Evolutionary conservation across 2,888 invertebrate genomes (phyloP), one percentile per base, ranked within the genome.

Genomic region (Sphecodes monilicornis): DNA sequence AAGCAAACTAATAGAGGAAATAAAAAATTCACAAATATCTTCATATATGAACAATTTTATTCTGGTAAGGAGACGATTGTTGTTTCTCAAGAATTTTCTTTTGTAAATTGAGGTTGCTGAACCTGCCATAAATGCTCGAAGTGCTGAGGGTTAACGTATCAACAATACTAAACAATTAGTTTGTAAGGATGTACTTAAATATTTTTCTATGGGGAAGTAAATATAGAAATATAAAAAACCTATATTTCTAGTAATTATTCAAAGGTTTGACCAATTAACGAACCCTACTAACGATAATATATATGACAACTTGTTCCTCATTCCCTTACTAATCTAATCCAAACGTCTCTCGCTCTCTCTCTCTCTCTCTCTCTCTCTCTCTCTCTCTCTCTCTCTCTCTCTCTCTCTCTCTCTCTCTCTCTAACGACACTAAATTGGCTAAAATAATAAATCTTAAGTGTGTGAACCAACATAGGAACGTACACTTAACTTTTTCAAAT

Each of bases 281-380:
- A 68, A 39, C 29, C 29, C 6, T 32, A 16, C 41, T 26, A 73
- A 36, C 10, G n/a, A 66, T n/a, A n/a, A n/a, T n/a, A n/a, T n/a
- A n/a, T n/a, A n/a, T 22, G 22, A 18, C 29, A 50, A 26, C 36
- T 50, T 36, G 3, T n/a, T 46, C 75, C 64, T 57, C 8, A n/a
- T 5, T 74, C 41, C 76, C 10, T 26, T 32, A 74, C 76, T 69
- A 69, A 83, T 73, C 39, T 11, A n/a, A 36, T 54, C 72, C 26
- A 87, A 86, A 90, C 84, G 64, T n/a, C 79, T 86, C 79, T 75
- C 80, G 86, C 85, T 83, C 77, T 88, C 86, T 87, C 82, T 90
- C 85, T 89, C 76, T 88, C 76, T 85, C 79, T 75, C 80, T 86
- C 85, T 83, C 77, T 88, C 86, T 87, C 82, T 90, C 85, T 89